Conservation (phyloP, 30 jellyfish, hydroid and myxozoan species). For the Turritopsis rubra region DNA sequence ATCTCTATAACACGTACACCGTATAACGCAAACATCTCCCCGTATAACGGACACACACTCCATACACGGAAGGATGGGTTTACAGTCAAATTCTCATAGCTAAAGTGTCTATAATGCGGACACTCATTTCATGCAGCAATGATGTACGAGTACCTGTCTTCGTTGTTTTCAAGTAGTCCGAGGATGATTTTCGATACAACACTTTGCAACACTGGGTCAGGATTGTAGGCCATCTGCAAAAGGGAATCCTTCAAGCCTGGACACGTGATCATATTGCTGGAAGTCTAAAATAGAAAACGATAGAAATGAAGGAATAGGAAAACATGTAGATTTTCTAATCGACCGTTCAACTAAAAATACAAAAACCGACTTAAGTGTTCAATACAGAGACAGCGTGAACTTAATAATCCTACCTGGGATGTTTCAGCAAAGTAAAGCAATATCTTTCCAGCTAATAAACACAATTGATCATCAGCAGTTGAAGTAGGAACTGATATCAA, state of each 20-base stretch:
- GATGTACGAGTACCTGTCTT: slow-evolving; percentile 42
- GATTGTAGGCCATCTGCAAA: slow-evolving; percentile 89
- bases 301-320: neutral
- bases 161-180: slow-evolving; percentile 67
- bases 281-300: slow-evolving; percentile 40
- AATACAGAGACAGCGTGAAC: neutral
- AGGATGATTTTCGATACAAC: slow-evolving; percentile 78
- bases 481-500: slow-evolving; percentile 46
- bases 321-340: neutral
- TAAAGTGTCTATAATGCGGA: too few species aligned
- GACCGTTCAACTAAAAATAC: too few species aligned
- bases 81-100: too few species aligned
- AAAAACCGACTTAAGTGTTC: too few species aligned
- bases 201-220: slow-evolving; percentile 90
- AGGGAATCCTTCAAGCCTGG: slow-evolving; percentile 75
- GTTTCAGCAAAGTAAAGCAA: slow-evolving; percentile 78
- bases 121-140: neutral
- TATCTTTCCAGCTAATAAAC: slow-evolving; percentile 80
- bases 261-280: slow-evolving; percentile 52
- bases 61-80: too few species aligned
- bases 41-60: too few species aligned
- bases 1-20: neutral
- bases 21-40: neutral
- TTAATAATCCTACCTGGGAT: slow-evolving; percentile 37
- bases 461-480: slow-evolving; percentile 77